These are phyloP conservation scores for Mamestra configurata DNA, from an alignment of 1,140 invertebrate species.

Conservation along the genomic window DNA sequence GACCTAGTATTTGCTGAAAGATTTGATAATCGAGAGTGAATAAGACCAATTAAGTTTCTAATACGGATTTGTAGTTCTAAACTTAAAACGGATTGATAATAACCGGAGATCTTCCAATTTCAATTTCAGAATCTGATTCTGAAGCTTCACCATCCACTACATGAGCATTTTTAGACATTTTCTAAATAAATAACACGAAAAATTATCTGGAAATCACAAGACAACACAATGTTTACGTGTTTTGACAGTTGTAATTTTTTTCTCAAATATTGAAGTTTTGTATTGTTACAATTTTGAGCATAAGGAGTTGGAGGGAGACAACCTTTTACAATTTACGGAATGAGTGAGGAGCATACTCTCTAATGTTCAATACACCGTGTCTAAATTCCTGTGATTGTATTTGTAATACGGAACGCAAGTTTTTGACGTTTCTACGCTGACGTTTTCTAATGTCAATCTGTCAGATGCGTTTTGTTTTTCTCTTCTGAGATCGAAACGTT, in stretches of 20 bases:
- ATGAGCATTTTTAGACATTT: slow-evolving; percentile 73
- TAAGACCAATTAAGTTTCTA: not conserved
- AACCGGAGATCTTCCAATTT: slow-evolving; percentile 78
- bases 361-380: no score
- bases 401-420: no score
- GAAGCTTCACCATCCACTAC: slow-evolving; percentile 83
- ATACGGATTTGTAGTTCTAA: no score
- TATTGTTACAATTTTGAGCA: not conserved
- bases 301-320: not conserved
- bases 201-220: not conserved
- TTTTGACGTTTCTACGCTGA: no score
- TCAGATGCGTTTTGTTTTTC: no score
- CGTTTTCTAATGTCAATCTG: no score
- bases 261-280: no score
- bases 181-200: not conserved
- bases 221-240: slow-evolving; percentile 26
- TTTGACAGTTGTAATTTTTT: not conserved
- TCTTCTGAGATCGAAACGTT: no score
- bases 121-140: slow-evolving; percentile 81
- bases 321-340: not conserved
- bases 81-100: slow-evolving; percentile 50
- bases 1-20: no score
- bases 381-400: no score
- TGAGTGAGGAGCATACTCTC: not conserved
- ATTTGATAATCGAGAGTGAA: not conserved